Base-by-base conservation (phyloP, 2,797 vertebrate genomes). In the Neosilurus mollespiculum region DNA sequence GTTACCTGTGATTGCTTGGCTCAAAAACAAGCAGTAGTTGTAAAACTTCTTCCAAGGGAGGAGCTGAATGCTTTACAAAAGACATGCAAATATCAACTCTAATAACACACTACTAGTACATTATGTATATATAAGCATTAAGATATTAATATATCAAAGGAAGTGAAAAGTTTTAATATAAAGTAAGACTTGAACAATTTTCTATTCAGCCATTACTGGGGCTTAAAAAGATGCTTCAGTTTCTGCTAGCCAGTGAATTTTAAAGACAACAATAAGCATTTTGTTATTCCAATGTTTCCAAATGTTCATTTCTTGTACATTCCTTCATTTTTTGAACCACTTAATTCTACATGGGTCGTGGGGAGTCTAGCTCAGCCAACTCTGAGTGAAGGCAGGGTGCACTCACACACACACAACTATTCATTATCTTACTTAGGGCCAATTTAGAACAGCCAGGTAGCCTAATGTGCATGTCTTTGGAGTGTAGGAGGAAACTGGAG, bases 21-120 rank as follows among this genome's bases (percentile, higher is more conserved):
- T 79, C 71, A 12, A 81, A 81, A 86, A 89, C 86, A 90, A 87
- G 86, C 81, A 83, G 86, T 86, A 89, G 86, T 88, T 87, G 86
- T 88, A 85, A 87, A 83, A 73, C 79, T 65, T 87, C 84, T 86
- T 84, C 67, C 76, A 24, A 82, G 59, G 83, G 75, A 86, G 82
- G 87, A 84, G 70, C 72, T 65, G 76, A 73, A 58, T 64, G 30
- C 81, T 82, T 89, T 84, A 77, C 56, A 65, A 85, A 82, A 62
- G 12, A 72, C 81, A 59, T 53, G 69, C 54, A 86, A 86, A 85
- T 81, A 86, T 86, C 51, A 51, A 81, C 54, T 9, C 81, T 49
- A 18, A 66, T 62, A 59, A 51, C 51, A 26, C 37, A 80, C 11
- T 83, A 76, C 73, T 66, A 81, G 76, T 2, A 22, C 81, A 82